Evolutionary conservation across 2,888 invertebrate genomes (phyloP), one percentile per base, ranked within the genome.

Genomic region (Andrena chrysosceles): DNA sequence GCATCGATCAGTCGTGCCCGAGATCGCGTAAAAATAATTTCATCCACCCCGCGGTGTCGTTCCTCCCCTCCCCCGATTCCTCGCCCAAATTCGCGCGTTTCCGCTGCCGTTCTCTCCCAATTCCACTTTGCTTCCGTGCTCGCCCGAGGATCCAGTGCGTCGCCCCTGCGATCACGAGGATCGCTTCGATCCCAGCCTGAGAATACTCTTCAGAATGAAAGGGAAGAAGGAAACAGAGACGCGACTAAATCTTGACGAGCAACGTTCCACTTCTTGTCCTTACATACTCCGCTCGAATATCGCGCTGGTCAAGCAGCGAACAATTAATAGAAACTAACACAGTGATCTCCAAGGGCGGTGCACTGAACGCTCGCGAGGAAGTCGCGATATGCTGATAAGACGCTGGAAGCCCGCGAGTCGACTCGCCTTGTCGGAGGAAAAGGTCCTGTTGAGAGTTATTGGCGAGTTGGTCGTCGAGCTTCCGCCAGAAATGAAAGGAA

Each of bases 21-120:
- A 83, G 54, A 72, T 62, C 72, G 87, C 78, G 54, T 82, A 79
- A 85, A 87, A 81, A 79, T 85, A 66, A 77, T 82, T 80, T 68
- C 35, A 54, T 62, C 59, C 83, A 59, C 54, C 56, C 56, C 48
- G 35, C 60, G 33, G n/a, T 4, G 10, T n/a, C 33, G 1, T 4
- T n/a, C 59, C 48, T 59, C n/a, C 48, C 23, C 56, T 31, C 31
- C 23, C 26, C 10, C 35, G 35, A 35, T 35, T 2, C 10, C 3
- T 3, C n/a, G 2, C 13, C 0, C 1, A 13, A 42, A 13, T 42
- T 20, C 23, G 13, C 59, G 20, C 68, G 13, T 29, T 13, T 54
- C 10, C 63, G 33, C 23, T 66, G 33, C 42, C 74, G 10, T 59
- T 31, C 35, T 42, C 64, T 42, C 35, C 20, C 29, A 26, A 26